phyloP scores from a whole-genome alignment of 2,888 invertebrate species.

The Drosophila conformis region DNA sequence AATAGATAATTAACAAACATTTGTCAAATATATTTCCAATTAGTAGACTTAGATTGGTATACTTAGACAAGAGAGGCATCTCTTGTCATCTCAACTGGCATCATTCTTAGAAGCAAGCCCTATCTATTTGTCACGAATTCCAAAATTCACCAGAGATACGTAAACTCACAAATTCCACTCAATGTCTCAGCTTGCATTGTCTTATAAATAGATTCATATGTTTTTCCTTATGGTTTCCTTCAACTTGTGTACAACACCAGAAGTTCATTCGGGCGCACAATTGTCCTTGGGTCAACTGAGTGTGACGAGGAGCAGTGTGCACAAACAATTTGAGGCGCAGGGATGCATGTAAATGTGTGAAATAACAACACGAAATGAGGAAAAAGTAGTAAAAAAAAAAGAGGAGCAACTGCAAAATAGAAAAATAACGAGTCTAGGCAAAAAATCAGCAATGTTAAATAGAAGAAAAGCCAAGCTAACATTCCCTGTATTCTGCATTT shows the following conservation, averaged over 20 bases:
- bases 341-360: constrained; percentile 56
- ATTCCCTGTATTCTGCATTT: not conserved
- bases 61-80: not conserved
- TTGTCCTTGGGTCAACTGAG: constrained; percentile 32
- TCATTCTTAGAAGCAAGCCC: too few species aligned
- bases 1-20: not conserved
- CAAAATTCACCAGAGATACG: not conserved
- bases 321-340: constrained; percentile 51
- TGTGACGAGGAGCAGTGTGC: constrained; percentile 19
- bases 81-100: not conserved
- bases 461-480: not conserved
- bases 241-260: constrained; percentile 36
- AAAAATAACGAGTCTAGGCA: constrained; percentile 19
- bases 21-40: not conserved
- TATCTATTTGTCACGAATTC: not conserved
- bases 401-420: constrained; percentile 2
- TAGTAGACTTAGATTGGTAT: not conserved
- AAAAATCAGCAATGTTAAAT: not conserved
- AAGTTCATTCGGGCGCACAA: constrained; percentile 32
- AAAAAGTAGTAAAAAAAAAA: not conserved
- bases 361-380: constrained; percentile 32
- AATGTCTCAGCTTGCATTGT: constrained; percentile 26
- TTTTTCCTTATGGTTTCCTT: constrained; percentile 20
- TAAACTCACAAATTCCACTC: constrained; percentile 15
- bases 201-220: constrained; percentile 45